A percentile compares a stretch with the other conserved stretches of the same genome.
These are phyloP conservation scores for Poeciliopsis prolifica DNA, from an alignment of 2,113 vertebrate genomes.

Conservation along the genomic window DNA sequence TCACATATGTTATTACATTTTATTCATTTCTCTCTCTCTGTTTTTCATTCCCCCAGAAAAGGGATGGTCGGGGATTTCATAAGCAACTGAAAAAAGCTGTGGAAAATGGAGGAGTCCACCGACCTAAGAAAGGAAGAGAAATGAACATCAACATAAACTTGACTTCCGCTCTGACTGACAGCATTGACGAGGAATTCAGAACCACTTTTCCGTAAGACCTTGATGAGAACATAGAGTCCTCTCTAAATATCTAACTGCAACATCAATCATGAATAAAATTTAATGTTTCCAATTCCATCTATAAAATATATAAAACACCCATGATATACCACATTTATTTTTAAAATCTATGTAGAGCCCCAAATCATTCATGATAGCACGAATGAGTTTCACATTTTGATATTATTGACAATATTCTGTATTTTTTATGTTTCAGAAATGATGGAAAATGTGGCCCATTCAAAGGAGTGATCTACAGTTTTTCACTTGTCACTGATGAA, in stretches of 20 bases:
- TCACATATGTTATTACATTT: too few species aligned
- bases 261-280: too few species aligned
- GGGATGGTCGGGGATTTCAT: neutral
- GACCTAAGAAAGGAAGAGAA: neutral
- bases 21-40: too few species aligned
- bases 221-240: fast-evolving
- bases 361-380: too few species aligned
- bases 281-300: too few species aligned
- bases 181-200: slow-evolving; percentile 41
- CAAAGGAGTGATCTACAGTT: slow-evolving; percentile 1
- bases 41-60: neutral
- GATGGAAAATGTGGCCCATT: slow-evolving; percentile 13
- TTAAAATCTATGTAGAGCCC: neutral
- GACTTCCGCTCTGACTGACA: neutral
- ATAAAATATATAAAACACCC: too few species aligned
- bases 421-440: slow-evolving; percentile 47
- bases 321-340: neutral
- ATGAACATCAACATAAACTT: slow-evolving; percentile 28
- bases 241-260: neutral
- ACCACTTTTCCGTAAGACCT: slow-evolving; percentile 50
- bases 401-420: too few species aligned
- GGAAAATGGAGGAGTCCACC: neutral
- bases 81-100: neutral
- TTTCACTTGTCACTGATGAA: slow-evolving; percentile 42
- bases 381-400: neutral